Evolutionary conservation across 2,113 vertebrate species (phyloP).

Genomic region (Anarhynchus alexandrinus): DNA sequence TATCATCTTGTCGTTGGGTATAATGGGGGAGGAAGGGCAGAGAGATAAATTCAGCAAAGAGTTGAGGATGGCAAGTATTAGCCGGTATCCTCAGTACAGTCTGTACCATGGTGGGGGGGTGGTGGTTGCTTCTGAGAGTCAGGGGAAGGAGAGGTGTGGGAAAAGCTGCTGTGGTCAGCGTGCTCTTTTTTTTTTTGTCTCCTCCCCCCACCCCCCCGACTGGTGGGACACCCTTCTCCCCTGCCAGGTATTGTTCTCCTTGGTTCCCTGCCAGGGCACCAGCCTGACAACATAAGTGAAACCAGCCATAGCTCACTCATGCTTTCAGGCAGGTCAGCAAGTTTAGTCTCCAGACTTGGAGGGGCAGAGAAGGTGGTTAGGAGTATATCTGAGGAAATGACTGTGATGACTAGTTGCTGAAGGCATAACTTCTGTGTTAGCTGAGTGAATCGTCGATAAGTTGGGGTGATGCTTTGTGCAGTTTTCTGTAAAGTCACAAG

Average conservation of each 20-base stretch:
- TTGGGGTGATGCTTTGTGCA: neutral
- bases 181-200: neutral
- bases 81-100: neutral
- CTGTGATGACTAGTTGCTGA: neutral
- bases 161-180: neutral
- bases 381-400: neutral
- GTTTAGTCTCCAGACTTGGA: neutral
- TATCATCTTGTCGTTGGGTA: neutral
- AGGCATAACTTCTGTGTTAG: neutral
- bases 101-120: neutral
- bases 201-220: neutral
- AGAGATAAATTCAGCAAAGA: neutral
- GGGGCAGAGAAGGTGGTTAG: neutral
- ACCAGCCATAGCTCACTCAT: neutral
- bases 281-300: neutral
- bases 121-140: neutral
- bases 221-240: neutral
- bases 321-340: neutral
- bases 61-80: neutral
- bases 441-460: neutral
- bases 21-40: neutral
- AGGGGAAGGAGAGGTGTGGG: neutral
- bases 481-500: neutral
- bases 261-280: neutral
- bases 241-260: slow-evolving; percentile 39